Conservation (phyloP, 2,113 vertebrate species). For the Podiceps cristatus region DNA sequence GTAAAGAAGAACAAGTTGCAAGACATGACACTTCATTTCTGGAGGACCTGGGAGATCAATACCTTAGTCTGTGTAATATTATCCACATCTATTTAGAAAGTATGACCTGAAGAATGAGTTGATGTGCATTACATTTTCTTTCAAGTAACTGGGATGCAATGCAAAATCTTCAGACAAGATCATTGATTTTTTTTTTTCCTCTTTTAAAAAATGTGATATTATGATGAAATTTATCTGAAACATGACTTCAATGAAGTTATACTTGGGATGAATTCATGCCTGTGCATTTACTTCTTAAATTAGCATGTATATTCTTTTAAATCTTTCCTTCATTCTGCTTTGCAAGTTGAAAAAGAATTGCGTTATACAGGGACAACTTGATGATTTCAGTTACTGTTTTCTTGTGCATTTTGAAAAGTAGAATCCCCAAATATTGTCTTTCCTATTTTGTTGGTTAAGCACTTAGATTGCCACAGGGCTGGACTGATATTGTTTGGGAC, state of each 20-base stretch:
- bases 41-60: slow-evolving; percentile 9
- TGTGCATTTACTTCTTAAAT: neutral
- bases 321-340: neutral
- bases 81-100: slow-evolving; percentile 1
- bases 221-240: neutral
- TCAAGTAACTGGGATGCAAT: neutral
- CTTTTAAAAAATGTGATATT: neutral
- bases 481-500: neutral
- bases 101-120: neutral
- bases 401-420: neutral
- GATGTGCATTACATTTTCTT: neutral
- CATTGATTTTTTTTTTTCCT: neutral
- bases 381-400: neutral
- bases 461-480: neutral
- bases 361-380: neutral
- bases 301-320: neutral
- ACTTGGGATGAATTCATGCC: neutral
- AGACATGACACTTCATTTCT: neutral
- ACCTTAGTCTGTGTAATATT: neutral
- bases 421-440: slow-evolving; percentile 15
- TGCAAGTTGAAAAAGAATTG: slow-evolving; percentile 12
- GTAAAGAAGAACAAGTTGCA: neutral
- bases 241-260: neutral
- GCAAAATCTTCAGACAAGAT: neutral
- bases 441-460: slow-evolving; percentile 16